These are phyloP conservation scores for Graptemys geographica DNA, from an alignment of 2,797 vertebrate genomes.

Conservation along the genomic window DNA sequence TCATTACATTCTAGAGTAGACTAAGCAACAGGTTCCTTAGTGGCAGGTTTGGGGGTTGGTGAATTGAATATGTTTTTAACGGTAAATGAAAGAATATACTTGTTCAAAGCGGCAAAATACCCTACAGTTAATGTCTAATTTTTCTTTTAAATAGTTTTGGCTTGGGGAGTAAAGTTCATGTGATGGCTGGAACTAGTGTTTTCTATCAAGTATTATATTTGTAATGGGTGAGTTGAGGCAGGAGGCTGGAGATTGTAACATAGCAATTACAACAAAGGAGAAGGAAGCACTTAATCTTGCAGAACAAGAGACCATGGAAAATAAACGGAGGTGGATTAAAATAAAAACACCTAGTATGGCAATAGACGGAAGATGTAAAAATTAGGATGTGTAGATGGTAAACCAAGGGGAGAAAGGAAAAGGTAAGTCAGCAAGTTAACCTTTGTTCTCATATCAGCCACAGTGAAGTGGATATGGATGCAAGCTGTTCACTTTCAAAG, in stretches of 20 bases:
- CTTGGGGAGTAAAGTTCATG: background rate
- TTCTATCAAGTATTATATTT: background rate
- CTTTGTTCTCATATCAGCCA: background rate
- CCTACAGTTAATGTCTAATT: background rate
- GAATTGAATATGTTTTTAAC: background rate
- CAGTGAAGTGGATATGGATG: background rate
- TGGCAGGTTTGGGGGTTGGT: background rate
- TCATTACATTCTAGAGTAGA: background rate
- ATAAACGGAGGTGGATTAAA: background rate
- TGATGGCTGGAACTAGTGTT: background rate
- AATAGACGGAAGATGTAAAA: background rate
- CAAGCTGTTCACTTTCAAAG: background rate
- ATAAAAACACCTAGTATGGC: background rate
- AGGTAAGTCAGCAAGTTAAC: background rate
- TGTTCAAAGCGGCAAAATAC: background rate
- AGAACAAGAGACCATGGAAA: background rate
- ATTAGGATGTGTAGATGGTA: background rate
- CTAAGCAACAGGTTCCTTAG: background rate
- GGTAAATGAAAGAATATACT: background rate
- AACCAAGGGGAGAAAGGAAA: background rate
- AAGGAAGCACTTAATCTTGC: background rate
- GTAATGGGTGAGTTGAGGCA: background rate
- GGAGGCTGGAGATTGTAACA: background rate
- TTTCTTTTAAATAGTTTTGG: background rate
- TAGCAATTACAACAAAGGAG: background rate